A percentile compares a stretch with the other conserved stretches of the same genome.
These are phyloP conservation scores for Muraenolepis orangiensis DNA, from an alignment of 2,797 vertebrate species.

Conservation along the genomic window DNA sequence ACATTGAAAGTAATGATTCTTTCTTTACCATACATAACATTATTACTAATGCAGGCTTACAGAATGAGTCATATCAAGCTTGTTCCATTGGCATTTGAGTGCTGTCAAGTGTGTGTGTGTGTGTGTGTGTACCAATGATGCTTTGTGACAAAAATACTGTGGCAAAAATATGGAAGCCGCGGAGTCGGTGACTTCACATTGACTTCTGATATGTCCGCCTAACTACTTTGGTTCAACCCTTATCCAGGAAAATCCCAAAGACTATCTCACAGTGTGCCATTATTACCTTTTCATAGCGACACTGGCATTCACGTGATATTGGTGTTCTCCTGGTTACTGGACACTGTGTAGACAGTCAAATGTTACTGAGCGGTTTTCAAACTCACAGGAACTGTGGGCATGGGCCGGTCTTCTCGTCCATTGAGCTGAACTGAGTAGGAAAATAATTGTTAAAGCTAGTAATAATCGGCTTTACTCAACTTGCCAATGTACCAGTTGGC, in stretches of 20 bases:
- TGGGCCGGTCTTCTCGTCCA: neutral
- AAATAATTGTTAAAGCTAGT: neutral
- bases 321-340: neutral
- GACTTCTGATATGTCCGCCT: neutral
- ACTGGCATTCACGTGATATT: neutral
- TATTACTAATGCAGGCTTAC: neutral
- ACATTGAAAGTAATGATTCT: neutral
- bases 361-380: slow-evolving; percentile 2
- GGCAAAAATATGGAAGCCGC: neutral
- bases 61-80: slow-evolving; percentile 2
- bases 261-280: neutral
- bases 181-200: neutral
- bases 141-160: neutral
- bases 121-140: neutral
- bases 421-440: neutral
- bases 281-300: neutral
- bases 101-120: neutral
- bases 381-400: neutral
- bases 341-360: neutral
- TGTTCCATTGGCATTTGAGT: neutral
- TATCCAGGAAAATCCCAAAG: slow-evolving; percentile 5
- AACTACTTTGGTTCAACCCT: neutral
- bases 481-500: neutral
- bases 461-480: neutral
- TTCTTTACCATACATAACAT: neutral